A percentile compares a stretch with the other conserved stretches of the same genome.
These are phyloP conservation scores for Microtus oregoni DNA, from an alignment of 2,113 vertebrate species.

Conservation along the genomic window DNA sequence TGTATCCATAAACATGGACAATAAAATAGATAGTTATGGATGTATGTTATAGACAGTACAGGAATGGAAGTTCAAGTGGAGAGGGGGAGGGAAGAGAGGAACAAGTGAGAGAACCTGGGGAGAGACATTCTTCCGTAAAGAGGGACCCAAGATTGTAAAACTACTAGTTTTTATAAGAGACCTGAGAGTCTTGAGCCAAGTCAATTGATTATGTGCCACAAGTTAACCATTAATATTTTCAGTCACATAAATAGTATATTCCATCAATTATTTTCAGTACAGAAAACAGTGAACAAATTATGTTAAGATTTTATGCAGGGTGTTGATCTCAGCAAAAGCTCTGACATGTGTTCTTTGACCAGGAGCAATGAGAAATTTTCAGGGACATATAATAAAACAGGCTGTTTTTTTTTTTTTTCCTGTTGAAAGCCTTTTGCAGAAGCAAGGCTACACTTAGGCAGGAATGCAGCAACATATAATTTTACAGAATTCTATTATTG, in stretches of 20 bases:
- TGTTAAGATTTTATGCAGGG: conserved; percentile 12
- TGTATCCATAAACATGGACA: not conserved
- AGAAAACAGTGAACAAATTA: conserved; percentile 21
- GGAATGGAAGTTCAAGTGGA: not conserved
- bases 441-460: conserved; percentile 34
- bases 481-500: conserved; percentile 73
- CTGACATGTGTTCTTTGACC: conserved; percentile 47
- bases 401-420: conserved; percentile 28
- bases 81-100: not conserved
- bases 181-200: not conserved
- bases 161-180: not conserved
- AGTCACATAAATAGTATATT: not conserved
- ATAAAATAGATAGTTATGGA: not conserved
- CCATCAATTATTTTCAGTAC: conserved; percentile 2
- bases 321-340: conserved; percentile 50
- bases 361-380: conserved; percentile 48
- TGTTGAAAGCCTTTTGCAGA: conserved; percentile 46
- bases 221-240: conserved; percentile 37
- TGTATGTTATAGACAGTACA: too few relatives aligned
- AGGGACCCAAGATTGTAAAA: not conserved
- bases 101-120: not conserved
- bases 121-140: not conserved
- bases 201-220: conserved; percentile 14
- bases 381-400: conserved; percentile 27
- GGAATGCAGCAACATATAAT: conserved; percentile 60